A percentile compares a stretch with the other conserved stretches of the same genome.
Evolutionary conservation across 2,888 invertebrate genomes (phyloP).

Genomic region (Dione vanillae): DNA sequence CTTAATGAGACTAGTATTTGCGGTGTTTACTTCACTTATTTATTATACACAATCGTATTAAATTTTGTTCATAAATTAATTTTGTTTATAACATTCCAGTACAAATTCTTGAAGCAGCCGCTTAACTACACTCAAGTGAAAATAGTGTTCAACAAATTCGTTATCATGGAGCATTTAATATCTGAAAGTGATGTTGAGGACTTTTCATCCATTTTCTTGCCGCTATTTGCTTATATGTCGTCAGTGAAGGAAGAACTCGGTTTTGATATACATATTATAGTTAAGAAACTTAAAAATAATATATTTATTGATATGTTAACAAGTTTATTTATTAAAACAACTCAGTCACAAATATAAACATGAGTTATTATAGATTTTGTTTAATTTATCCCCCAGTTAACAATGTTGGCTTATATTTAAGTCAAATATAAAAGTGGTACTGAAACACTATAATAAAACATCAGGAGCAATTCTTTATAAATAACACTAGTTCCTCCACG

Average conservation of each 20-base stretch:
- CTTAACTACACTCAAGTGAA: constrained; percentile 59
- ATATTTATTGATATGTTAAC: constrained; percentile 53
- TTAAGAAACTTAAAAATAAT: constrained; percentile 53
- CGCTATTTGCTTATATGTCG: constrained; percentile 65
- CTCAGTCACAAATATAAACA: constrained; percentile 31
- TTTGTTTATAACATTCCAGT: constrained; percentile 67
- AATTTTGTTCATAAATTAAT: too few relatives aligned
- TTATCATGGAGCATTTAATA: constrained; percentile 54
- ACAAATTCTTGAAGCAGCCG: constrained; percentile 66
- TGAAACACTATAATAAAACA: too few relatives aligned
- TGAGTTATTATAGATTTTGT: constrained; percentile 8
- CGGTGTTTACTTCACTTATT: too few relatives aligned
- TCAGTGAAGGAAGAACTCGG: constrained; percentile 58
- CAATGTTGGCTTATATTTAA: too few relatives aligned
- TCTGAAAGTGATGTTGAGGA: constrained; percentile 58
- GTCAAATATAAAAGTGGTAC: too few relatives aligned
- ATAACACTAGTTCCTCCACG: too few relatives aligned
- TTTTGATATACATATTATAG: constrained; percentile 49
- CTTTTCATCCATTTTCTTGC: constrained; percentile 57
- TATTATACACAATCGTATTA: too few relatives aligned
- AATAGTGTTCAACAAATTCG: constrained; percentile 56
- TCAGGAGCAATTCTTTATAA: too few relatives aligned
- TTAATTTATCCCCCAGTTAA: background rate
- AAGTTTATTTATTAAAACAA: constrained; percentile 44
- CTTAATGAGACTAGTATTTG: too few relatives aligned